phyloP scores from a whole-genome alignment of 1,140 invertebrate species.

The Cheumatopsyche charites region DNA sequence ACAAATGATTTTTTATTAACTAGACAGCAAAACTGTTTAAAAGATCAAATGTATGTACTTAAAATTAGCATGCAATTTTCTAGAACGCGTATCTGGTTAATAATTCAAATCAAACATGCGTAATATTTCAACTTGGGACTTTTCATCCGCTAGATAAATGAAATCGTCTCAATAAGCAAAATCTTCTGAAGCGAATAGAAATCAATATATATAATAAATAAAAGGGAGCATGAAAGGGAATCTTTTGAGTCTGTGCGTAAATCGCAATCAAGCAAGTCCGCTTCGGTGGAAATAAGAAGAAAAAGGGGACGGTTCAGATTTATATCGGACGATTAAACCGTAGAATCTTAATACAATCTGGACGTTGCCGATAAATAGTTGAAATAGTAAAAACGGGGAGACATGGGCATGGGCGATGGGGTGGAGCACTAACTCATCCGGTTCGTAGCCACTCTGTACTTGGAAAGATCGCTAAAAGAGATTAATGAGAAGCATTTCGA shows the following conservation, averaged over 20 bases:
- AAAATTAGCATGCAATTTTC: too few species aligned
- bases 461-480: constrained; percentile 16
- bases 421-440: constrained; percentile 4
- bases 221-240: neutral
- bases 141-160: too few species aligned
- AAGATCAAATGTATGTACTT: too few species aligned
- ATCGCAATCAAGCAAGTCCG: constrained; percentile 23
- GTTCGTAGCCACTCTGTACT: neutral
- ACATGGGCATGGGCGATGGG: neutral
- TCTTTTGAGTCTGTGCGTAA: constrained; percentile 5
- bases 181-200: too few species aligned
- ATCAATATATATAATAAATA: neutral
- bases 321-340: constrained; percentile 41
- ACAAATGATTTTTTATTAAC: too few species aligned
- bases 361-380: constrained; percentile 46
- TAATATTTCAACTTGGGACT: too few species aligned
- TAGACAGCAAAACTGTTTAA: too few species aligned
- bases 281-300: neutral
- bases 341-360: constrained; percentile 44
- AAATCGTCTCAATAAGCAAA: too few species aligned
- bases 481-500: neutral
- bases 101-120: too few species aligned
- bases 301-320: constrained; percentile 32
- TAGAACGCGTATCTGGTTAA: too few species aligned
- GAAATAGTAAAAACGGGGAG: constrained; percentile 27